Evolutionary conservation across 1,140 invertebrate genomes (phyloP), one percentile per base, ranked within the genome.

Genomic region (Anagrus nilaparvatae): DNA sequence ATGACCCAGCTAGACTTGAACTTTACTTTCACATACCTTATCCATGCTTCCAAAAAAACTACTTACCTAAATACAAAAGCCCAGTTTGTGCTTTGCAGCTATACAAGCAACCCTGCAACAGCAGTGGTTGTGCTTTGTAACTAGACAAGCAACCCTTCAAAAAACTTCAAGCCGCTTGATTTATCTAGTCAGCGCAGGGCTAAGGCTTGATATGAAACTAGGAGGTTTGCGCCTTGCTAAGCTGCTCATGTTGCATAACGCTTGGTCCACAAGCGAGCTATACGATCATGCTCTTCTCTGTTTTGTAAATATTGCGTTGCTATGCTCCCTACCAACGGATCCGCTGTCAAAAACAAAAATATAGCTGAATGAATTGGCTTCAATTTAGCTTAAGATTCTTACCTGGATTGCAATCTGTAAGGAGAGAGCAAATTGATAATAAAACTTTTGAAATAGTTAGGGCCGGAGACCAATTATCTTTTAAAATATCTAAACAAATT

Each of bases 271-370:
- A 95, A 79, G 61, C 93, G 80, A 48, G 95, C 95, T 65, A 94
- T 94, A 61, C 91, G 82, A 72, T 99, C 95, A 60, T 98, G 94
- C 67, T 97, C 93, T 68, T 94, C 88, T 40, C 93, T 77, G 71
- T 98, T 97, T 65, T 94, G 89, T 50, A 96, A 74, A 73, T 95
- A 98, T 76, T 97, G 92, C 48, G 91, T 94, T 25, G 94, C 94
- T 73, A 99, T 97, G 66, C 89, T 96, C 41, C 93, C 93, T 27
- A 98, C 95, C 55, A 98, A 69, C 5, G 95, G 94, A 77, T 98
- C 94, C 56, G 89, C 89, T 86, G 72, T 3, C 74, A 76, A 47
- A 59, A 64, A 43, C 40, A 24, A 35, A 13, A 39, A 29, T 34
- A 30, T 25, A 35, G 14, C 20, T 16, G 24, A 28, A 34, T 13